phyloP scores from a whole-genome alignment of 2,113 vertebrate species.

The Scomber japonicus region DNA sequence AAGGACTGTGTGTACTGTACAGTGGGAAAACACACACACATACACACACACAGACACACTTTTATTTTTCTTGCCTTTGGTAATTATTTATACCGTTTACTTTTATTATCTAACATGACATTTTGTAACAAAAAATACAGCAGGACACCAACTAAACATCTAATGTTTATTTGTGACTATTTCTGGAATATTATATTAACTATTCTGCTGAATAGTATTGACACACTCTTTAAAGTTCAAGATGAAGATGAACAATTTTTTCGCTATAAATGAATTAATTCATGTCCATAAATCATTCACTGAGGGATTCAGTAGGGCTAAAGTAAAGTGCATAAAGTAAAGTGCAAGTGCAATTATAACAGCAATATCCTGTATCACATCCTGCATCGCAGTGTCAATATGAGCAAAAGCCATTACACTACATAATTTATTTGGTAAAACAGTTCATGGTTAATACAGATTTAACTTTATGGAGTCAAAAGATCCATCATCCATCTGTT shows the following conservation, averaged over 20 bases:
- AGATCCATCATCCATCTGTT: slow-evolving; percentile 27
- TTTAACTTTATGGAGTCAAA: slow-evolving; percentile 38
- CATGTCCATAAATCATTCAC: slow-evolving; percentile 5
- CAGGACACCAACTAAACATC: too few species aligned
- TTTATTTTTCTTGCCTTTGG: background rate
- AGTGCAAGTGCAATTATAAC: slow-evolving; percentile 21
- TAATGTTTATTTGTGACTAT: too few species aligned
- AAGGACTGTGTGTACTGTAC: slow-evolving; percentile 37
- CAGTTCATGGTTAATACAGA: slow-evolving; percentile 20
- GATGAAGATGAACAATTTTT: background rate
- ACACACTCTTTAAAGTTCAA: background rate
- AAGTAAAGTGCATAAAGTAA: slow-evolving; percentile 2
- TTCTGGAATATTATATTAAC: background rate
- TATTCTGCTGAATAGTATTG: background rate
- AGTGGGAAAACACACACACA: background rate
- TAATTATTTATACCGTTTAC: background rate
- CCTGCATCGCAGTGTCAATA: slow-evolving; percentile 5
- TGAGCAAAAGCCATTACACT: slow-evolving; percentile 7
- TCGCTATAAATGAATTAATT: background rate
- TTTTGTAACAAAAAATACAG: too few species aligned
- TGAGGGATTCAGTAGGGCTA: background rate
- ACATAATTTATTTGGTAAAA: slow-evolving; percentile 12
- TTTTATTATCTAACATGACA: background rate
- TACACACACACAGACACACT: slow-evolving; percentile 7
- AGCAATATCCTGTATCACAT: background rate